Base-by-base conservation (phyloP, 1,140 invertebrate species). In the Melitaea cinxia region DNA sequence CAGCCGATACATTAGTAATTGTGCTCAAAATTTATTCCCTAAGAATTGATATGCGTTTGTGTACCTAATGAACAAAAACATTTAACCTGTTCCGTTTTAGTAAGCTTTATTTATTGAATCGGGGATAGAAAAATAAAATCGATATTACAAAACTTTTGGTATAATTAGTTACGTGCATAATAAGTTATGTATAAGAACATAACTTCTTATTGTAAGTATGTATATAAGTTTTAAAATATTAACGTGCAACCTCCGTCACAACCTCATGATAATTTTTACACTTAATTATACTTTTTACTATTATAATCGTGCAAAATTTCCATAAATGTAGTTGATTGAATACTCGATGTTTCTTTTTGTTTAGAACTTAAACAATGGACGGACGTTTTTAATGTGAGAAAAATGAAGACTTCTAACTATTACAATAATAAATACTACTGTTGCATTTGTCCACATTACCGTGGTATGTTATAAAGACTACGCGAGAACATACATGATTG, bases 371-470 rank as follows among this genome's bases (percentile, higher is more conserved):
- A 59, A 84, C 84, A 85, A 85, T 85, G 73, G 75, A 55, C 83
- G 84, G 84, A 85, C 76, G 72, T 82, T 77, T 66, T 70, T 76
- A 78, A 78, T 81, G 76, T 81, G 84, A 81, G 82, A 87, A 85
- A 86, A 82, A 78, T 66, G 75, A 77, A 78, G 14, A 2, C 72
- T 65, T 68, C 65, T 65, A 66, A 72, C 56, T 70, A 76, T 72
- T 69, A 63, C 59, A 73, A 72, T 71, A 64, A 50, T 72, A 71
- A 75, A 72, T 76, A 80, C 74, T 69, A 65, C 67, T 57, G 77
- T 80, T 73, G 76, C 72, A 69, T 75, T 63, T 70, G 33, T 71
- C 63, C 63, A 58, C 65, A 69, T 54, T 33, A 62, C 19, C 33
- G 26, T 30, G 17, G 26, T 59, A 69, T 66, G 57, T 56, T 60